A percentile compares a stretch with the other conserved stretches of the same genome.
phyloP scores from a whole-genome alignment of 2,888 invertebrate genomes.

The Esperia sulphurella region DNA sequence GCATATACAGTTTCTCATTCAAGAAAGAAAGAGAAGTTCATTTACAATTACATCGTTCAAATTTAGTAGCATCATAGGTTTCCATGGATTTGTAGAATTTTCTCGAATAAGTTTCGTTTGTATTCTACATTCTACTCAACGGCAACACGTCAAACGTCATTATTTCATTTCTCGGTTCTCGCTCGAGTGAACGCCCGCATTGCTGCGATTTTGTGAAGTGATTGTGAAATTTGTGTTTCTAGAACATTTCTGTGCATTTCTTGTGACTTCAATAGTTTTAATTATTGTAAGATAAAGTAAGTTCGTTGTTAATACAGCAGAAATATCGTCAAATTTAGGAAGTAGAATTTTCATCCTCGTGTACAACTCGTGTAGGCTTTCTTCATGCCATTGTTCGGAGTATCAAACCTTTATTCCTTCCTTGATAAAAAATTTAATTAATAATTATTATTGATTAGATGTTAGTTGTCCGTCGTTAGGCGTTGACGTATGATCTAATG shows the following conservation, averaged over 20 bases:
- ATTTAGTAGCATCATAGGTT: background rate
- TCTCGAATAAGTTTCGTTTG: conserved; percentile 31
- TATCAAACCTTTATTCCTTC: no score
- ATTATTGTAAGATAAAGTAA: background rate
- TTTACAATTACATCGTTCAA: background rate
- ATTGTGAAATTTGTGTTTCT: conserved; percentile 29
- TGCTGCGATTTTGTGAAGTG: conserved; percentile 25
- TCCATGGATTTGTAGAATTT: conserved; percentile 22
- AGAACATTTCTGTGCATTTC: conserved; percentile 24
- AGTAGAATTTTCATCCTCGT: no score
- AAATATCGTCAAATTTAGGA: no score
- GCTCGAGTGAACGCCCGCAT: conserved; percentile 15
- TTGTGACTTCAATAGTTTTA: background rate
- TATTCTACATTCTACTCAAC: conserved; percentile 3
- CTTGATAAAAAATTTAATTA: no score
- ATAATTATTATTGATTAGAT: no score
- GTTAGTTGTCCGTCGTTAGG: no score
- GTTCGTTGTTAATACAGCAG: background rate
- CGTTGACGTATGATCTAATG: no score
- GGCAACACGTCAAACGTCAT: conserved; percentile 22
- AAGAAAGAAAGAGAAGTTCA: background rate
- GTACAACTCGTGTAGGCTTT: no score
- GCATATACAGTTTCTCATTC: no score
- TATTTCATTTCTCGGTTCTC: background rate
- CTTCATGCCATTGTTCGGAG: no score